Percentiles rank a stretch among this genome's conserved stretches.
phyloP scores from a whole-genome alignment of 1,140 invertebrate species.

The Rhopalosiphum padi region DNA sequence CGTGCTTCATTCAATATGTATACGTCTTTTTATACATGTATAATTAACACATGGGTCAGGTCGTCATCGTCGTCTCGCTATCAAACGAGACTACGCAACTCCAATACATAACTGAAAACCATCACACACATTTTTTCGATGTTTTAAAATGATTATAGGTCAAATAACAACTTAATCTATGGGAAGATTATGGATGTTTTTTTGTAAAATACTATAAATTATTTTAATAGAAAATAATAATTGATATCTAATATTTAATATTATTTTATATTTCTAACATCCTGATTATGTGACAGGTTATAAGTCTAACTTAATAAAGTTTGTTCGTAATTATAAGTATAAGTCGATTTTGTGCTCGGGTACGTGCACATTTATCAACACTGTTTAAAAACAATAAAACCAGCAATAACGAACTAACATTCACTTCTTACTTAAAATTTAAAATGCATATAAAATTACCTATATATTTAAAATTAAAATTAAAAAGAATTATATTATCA shows the following conservation, averaged over 20 bases:
- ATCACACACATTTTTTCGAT: background rate
- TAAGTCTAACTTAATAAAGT: background rate
- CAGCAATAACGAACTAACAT: background rate
- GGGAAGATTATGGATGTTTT: background rate
- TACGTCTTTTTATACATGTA: background rate
- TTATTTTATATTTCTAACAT: background rate
- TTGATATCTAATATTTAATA: background rate
- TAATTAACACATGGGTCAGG: slow-evolving; percentile 25
- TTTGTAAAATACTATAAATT: background rate
- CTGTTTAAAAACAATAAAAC: background rate
- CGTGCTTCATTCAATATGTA: slow-evolving; percentile 4
- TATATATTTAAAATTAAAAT: background rate
- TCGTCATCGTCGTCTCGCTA: background rate
- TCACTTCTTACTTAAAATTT: background rate
- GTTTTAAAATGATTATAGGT: background rate
- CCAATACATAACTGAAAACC: background rate
- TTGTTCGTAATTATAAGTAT: background rate
- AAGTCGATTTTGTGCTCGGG: background rate
- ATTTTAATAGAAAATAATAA: background rate
- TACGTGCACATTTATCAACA: background rate
- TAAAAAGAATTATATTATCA: background rate
- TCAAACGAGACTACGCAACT: background rate
- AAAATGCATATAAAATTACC: slow-evolving; percentile 15
- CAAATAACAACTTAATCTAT: background rate
- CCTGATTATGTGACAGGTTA: background rate